Conservation (phyloP, 1,140 invertebrate species). For the Hyphantria cunea region DNA sequence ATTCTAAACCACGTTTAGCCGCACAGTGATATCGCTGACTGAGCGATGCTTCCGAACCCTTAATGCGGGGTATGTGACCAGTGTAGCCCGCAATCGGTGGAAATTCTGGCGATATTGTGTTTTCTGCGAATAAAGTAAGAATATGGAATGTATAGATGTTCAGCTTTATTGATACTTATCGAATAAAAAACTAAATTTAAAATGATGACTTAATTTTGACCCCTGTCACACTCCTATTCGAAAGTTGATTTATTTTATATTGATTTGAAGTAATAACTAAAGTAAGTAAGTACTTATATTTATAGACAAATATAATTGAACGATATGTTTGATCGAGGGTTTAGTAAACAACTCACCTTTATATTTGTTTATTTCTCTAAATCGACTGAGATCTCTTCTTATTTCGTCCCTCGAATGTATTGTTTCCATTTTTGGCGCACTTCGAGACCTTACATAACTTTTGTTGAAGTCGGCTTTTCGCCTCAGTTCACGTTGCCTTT, state of each 20-base stretch:
- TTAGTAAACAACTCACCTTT: constrained; percentile 66
- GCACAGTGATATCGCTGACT: constrained; percentile 87
- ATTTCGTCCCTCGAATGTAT: constrained; percentile 81
- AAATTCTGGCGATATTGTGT: constrained; percentile 85
- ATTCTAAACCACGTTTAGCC: constrained; percentile 84
- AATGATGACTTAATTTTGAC: too few relatives aligned
- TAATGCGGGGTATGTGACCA: constrained; percentile 86
- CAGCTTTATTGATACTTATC: background rate
- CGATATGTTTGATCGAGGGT: too few relatives aligned
- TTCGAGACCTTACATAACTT: constrained; percentile 74
- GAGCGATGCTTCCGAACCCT: constrained; percentile 84
- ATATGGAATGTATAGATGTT: background rate
- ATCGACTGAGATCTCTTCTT: constrained; percentile 71
- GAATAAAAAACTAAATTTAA: background rate
- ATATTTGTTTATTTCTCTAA: constrained; percentile 79
- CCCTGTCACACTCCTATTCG: too few relatives aligned
- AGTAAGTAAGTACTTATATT: too few relatives aligned
- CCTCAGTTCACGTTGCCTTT: constrained; percentile 81
- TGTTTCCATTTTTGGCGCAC: constrained; percentile 81
- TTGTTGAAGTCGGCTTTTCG: constrained; percentile 79
- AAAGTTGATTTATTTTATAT: too few relatives aligned
- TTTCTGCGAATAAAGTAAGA: constrained; percentile 75
- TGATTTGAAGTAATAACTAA: too few relatives aligned
- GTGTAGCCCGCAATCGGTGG: constrained; percentile 89
- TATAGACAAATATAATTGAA: too few relatives aligned